phyloP scores from a whole-genome alignment of 2,888 invertebrate species.

The Cacoxenus indagator region DNA sequence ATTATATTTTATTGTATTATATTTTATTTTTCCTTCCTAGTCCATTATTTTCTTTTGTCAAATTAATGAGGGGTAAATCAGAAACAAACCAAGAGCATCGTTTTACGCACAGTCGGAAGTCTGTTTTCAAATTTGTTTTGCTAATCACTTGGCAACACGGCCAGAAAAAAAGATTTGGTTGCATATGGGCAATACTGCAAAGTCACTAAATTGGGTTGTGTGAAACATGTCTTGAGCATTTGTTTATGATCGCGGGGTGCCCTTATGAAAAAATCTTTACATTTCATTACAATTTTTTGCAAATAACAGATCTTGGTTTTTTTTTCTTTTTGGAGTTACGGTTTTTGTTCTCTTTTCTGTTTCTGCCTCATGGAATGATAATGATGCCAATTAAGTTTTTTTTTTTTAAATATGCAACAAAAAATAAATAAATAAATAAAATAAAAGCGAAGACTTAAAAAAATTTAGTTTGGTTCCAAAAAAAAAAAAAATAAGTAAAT shows the following conservation, averaged over 20 bases:
- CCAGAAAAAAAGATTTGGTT: too few species aligned
- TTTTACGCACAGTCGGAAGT: slow-evolving; percentile 1
- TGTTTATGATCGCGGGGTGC: not conserved
- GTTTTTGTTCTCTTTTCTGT: too few species aligned
- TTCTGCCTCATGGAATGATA: too few species aligned
- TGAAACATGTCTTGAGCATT: not conserved
- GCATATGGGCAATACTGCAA: not conserved
- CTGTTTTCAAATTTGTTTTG: slow-evolving; percentile 2
- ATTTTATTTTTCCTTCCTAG: not conserved
- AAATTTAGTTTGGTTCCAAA: too few species aligned
- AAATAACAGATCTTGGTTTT: too few species aligned
- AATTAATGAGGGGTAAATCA: not conserved
- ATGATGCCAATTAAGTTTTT: too few species aligned
- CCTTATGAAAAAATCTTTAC: not conserved
- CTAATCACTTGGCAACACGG: not conserved
- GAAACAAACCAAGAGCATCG: not conserved
- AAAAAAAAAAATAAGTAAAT: too few species aligned
- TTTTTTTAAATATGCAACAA: too few species aligned
- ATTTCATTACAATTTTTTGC: too few species aligned
- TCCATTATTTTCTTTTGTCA: not conserved
- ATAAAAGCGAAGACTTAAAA: too few species aligned
- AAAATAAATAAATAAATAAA: too few species aligned
- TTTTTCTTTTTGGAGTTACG: too few species aligned
- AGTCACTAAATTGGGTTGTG: slow-evolving; percentile 8
- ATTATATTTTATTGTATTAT: not conserved